Percentiles rank a stretch among this genome's conserved stretches.
These are phyloP conservation scores for Rhimphoctona megacephalus DNA, from an alignment of 2,888 invertebrate species.

Conservation along the genomic window DNA sequence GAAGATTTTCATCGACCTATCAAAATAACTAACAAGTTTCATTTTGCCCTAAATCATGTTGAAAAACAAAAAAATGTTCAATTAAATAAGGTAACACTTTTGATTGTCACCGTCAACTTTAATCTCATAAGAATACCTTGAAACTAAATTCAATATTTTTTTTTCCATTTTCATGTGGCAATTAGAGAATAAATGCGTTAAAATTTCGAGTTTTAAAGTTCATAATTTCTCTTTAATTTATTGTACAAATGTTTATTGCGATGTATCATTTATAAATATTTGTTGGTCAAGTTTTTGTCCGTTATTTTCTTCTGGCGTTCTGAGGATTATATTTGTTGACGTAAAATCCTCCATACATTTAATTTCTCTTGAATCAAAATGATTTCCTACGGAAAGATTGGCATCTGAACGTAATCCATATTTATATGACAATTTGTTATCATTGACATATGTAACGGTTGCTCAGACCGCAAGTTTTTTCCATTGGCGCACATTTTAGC, in stretches of 20 bases:
- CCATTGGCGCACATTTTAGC: constrained; percentile 33
- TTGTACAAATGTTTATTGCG: background rate
- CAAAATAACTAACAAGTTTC: background rate
- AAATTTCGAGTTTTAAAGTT: background rate
- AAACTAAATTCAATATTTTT: too few relatives aligned
- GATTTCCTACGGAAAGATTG: background rate
- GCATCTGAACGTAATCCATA: constrained; percentile 8
- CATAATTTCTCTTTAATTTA: background rate
- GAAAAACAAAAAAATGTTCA: background rate
- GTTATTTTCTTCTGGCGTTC: background rate
- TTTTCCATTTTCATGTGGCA: background rate
- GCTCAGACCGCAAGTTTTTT: constrained; percentile 66
- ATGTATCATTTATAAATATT: too few relatives aligned
- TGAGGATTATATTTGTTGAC: background rate
- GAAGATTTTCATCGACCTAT: background rate
- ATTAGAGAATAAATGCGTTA: background rate
- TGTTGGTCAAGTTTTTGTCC: background rate
- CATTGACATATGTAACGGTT: constrained; percentile 63
- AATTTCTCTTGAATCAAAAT: background rate
- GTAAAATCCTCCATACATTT: background rate
- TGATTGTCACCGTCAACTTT: background rate
- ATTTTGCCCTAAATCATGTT: too few relatives aligned
- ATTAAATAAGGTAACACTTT: background rate
- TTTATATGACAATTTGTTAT: constrained; percentile 74
- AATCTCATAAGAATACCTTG: too few relatives aligned